phyloP scores from a whole-genome alignment of 2,113 vertebrate genomes.

The Poicephalus gulielmi region DNA sequence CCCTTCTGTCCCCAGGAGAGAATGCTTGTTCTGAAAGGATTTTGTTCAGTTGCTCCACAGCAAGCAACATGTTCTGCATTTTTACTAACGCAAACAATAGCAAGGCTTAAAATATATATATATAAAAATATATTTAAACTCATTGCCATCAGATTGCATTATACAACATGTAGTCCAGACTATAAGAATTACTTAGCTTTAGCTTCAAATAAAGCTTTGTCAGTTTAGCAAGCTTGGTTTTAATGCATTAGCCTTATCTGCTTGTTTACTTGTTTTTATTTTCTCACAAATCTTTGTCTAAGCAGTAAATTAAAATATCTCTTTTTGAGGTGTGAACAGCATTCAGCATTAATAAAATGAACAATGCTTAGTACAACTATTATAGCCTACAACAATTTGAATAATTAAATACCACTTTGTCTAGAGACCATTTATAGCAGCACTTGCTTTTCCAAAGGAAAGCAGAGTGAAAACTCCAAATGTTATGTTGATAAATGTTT shows the following conservation, averaged over 20 bases:
- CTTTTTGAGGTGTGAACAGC: not conserved
- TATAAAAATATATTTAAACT: not conserved
- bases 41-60: not conserved
- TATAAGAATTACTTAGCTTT: not conserved
- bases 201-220: not conserved
- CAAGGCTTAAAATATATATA: not conserved
- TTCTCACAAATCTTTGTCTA: not conserved
- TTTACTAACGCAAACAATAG: not conserved
- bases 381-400: slow-evolving; percentile 8
- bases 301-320: not conserved
- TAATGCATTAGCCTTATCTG: not conserved
- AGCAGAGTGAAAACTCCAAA: not conserved
- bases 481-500: not conserved
- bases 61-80: not conserved
- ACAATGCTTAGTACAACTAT: not conserved
- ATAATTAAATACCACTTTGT: not conserved
- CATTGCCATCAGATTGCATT: not conserved
- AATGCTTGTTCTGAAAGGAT: not conserved
- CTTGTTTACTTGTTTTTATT: not conserved
- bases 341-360: not conserved
- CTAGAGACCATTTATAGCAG: not conserved
- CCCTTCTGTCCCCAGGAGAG: not conserved
- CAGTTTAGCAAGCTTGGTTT: not conserved
- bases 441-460: not conserved
- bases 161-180: not conserved